phyloP scores from a whole-genome alignment of 1,140 invertebrate genomes.

The Spodoptera frugiperda region DNA sequence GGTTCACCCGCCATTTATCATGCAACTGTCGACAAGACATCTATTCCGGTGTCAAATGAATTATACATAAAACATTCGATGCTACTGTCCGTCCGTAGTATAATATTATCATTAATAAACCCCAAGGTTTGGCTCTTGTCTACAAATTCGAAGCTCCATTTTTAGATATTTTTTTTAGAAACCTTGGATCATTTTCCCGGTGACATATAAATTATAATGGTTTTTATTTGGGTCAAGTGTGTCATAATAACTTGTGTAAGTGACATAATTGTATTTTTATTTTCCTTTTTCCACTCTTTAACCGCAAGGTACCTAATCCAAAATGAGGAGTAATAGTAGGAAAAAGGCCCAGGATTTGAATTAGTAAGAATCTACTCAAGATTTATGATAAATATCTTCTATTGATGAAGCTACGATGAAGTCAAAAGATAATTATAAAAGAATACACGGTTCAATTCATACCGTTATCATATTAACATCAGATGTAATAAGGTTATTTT shows the following conservation, averaged over 20 bases:
- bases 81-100: constrained; percentile 57
- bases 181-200: constrained; percentile 38
- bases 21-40: constrained; percentile 55
- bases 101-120: constrained; percentile 75
- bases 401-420: too few species aligned
- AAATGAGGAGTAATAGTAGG: too few species aligned
- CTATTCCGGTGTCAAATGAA: constrained; percentile 72
- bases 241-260: background rate
- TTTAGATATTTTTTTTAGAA: constrained; percentile 22
- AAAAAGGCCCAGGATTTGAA: too few species aligned
- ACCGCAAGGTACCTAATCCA: too few species aligned
- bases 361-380: too few species aligned
- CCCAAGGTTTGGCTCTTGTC: constrained; percentile 51
- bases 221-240: constrained; percentile 16
- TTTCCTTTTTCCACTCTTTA: too few species aligned
- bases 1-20: constrained; percentile 63
- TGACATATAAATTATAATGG: constrained; percentile 40
- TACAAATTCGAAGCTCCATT: constrained; percentile 21
- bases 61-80: constrained; percentile 64
- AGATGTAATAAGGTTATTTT: too few species aligned
- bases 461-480: too few species aligned
- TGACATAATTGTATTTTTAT: background rate
- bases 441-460: too few species aligned
- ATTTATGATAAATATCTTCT: too few species aligned
- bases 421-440: too few species aligned